These are phyloP conservation scores for Oopsacas minuta DNA, from an alignment of 37 sponge, comb jelly and placozoan species.

Conservation along the genomic window DNA sequence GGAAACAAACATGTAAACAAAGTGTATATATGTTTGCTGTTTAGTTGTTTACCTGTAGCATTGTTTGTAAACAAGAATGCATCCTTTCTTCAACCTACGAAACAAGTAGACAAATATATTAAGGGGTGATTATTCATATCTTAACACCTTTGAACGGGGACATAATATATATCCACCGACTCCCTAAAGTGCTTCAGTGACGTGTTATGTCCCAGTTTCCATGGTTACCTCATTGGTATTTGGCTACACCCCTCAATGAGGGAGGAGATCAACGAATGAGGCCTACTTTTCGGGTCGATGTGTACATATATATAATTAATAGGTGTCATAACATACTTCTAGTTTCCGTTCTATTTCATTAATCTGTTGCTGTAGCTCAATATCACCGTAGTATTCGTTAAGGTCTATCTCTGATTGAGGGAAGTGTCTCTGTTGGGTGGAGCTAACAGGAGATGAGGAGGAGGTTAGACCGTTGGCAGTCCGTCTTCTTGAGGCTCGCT, in stretches of 20 bases:
- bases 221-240: no score
- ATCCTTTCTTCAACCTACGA: neutral
- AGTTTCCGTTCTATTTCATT: neutral
- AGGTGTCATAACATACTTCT: neutral
- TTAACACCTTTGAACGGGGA: no score
- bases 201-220: no score
- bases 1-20: no score
- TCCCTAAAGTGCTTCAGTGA: no score
- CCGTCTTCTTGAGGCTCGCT: neutral
- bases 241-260: no score
- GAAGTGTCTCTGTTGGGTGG: neutral
- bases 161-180: no score
- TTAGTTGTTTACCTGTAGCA: neutral
- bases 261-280: no score
- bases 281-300: no score
- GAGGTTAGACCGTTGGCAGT: neutral
- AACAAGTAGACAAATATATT: neutral
- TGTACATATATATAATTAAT: no score
- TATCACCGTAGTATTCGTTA: neutral
- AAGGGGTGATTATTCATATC: no score
- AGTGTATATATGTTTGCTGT: no score
- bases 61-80: constrained; percentile 19
- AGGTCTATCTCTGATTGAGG: neutral
- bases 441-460: neutral
- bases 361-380: neutral